Conservation (phyloP, 2,797 vertebrate genomes). For the Hafferia zeledoni region DNA sequence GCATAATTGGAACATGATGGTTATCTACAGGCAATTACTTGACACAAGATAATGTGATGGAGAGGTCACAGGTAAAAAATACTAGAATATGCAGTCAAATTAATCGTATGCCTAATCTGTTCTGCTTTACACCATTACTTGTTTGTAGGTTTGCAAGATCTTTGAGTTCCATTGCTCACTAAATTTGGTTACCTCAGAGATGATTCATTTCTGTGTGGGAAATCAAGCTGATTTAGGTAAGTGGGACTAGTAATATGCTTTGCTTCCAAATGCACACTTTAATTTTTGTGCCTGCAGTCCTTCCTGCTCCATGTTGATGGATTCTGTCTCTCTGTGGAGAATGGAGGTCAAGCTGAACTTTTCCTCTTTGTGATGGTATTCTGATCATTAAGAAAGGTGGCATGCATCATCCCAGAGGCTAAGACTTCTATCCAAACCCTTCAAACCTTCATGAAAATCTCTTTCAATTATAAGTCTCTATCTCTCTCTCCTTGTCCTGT, state of each 20-base stretch:
- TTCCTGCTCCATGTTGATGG: not conserved
- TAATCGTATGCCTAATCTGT: not conserved
- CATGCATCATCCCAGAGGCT: not conserved
- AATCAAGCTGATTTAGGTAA: accelerated
- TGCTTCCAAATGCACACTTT: not conserved
- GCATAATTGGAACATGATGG: not conserved
- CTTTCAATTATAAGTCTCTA: not conserved
- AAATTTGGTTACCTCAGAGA: not conserved
- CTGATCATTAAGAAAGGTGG: not conserved
- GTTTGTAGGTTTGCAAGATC: not conserved
- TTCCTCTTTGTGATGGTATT: not conserved
- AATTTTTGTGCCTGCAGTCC: not conserved
- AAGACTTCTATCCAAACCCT: not conserved
- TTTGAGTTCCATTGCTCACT: not conserved
- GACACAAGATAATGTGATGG: not conserved
- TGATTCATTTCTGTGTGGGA: not conserved
- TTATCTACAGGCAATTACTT: not conserved
- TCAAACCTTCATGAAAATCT: not conserved
- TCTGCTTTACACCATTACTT: not conserved
- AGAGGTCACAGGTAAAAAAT: not conserved
- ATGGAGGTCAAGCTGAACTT: not conserved
- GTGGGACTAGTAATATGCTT: not conserved
- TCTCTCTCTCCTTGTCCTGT: not conserved
- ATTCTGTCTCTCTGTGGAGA: not conserved
- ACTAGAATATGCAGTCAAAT: not conserved